Evolutionary conservation across 2,888 invertebrate species (phyloP).

Genomic region (Chaetoderma sp.): DNA sequence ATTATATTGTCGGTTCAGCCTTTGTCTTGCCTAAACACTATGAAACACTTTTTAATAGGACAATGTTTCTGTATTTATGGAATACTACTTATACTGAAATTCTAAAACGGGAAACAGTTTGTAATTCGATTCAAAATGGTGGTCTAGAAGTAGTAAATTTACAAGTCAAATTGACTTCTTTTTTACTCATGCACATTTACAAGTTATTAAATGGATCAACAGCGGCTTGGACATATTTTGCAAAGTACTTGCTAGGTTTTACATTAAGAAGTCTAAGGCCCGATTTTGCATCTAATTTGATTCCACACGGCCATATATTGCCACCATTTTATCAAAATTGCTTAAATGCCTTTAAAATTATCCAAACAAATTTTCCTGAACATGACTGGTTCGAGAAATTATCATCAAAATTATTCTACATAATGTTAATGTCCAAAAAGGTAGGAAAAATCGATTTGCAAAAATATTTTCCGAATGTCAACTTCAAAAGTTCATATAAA

Average conservation of each 20-base stretch:
- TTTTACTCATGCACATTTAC: neutral
- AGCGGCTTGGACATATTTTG: neutral
- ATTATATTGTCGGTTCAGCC: neutral
- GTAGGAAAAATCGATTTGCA: too few species aligned
- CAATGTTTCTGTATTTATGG: neutral
- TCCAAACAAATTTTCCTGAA: neutral
- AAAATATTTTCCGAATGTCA: too few species aligned
- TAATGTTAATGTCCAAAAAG: too few species aligned
- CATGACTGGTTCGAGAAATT: too few species aligned
- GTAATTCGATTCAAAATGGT: neutral
- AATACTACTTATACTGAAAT: neutral
- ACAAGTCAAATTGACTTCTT: neutral
- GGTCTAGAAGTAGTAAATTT: neutral
- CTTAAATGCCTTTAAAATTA: neutral
- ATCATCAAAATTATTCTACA: too few species aligned
- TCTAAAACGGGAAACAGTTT: neutral
- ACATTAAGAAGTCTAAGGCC: neutral
- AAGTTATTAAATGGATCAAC: neutral
- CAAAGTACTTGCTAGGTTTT: neutral
- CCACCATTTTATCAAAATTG: neutral
- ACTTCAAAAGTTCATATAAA: too few species aligned
- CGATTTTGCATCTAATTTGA: neutral
- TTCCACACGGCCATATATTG: neutral
- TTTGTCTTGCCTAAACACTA: neutral
- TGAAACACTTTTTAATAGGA: neutral